A percentile compares a stretch with the other conserved stretches of the same genome.
Conservation (phyloP, 2,113 vertebrate genomes). For the Datnioides undecimradiatus region DNA sequence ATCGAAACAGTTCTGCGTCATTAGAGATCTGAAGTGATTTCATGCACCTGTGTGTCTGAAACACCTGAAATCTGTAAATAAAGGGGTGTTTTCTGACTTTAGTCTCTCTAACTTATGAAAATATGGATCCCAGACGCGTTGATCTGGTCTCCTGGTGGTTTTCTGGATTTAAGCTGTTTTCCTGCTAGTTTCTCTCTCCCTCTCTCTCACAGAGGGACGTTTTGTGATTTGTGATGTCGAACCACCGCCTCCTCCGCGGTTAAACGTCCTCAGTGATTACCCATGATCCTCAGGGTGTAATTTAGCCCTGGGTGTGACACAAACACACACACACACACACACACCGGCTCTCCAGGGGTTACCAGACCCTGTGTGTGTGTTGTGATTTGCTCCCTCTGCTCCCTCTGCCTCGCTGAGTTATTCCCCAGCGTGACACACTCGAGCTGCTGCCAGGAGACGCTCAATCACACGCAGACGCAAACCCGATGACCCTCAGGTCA, state of each 20-base stretch:
- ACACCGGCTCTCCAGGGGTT: background rate
- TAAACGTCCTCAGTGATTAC: background rate
- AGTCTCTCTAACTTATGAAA: too few species aligned
- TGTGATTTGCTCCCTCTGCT: background rate
- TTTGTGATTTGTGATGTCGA: too few species aligned
- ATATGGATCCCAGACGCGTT: too few species aligned
- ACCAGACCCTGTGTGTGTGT: background rate
- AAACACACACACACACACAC: background rate
- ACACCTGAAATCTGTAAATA: too few species aligned
- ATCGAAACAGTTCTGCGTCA: too few species aligned
- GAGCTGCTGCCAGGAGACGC: background rate
- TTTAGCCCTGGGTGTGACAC: conserved; percentile 8
- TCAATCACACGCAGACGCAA: background rate
- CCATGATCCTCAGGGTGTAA: conserved; percentile 15
- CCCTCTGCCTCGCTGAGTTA: background rate
- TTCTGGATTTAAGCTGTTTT: too few species aligned
- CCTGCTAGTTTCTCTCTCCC: too few species aligned
- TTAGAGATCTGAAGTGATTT: too few species aligned
- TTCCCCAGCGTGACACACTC: background rate
- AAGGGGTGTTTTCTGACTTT: too few species aligned
- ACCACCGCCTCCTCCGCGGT: background rate
- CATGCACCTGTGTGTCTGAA: too few species aligned
- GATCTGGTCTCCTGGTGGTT: too few species aligned
- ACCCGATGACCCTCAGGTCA: background rate
- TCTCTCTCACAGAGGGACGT: too few species aligned